phyloP scores from a whole-genome alignment of 2,113 vertebrate genomes.

The Xenotilapia longispinis region DNA sequence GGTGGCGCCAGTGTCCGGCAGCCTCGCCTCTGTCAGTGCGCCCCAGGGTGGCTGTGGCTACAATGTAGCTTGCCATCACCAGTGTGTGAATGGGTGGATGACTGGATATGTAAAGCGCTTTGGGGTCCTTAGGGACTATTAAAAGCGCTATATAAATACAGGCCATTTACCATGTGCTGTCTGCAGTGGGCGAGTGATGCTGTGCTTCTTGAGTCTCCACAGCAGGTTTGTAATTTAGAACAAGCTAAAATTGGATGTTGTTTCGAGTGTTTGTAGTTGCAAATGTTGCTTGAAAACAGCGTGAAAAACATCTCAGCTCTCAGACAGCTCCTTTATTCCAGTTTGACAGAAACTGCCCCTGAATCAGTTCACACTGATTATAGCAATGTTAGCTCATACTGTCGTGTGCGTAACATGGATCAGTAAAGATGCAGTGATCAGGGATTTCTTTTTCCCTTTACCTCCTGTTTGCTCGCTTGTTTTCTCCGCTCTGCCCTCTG shows the following conservation, averaged over 20 bases:
- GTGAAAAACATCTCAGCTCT: neutral
- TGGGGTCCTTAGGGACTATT: too few relatives aligned
- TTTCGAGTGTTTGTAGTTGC: neutral
- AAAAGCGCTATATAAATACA: too few relatives aligned
- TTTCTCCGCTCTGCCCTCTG: neutral
- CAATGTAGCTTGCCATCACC: too few relatives aligned
- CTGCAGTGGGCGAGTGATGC: neutral
- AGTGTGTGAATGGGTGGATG: too few relatives aligned
- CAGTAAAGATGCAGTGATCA: neutral
- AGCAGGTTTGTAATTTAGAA: neutral
- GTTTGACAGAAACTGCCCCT: neutral
- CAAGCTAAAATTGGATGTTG: constrained; percentile 16
- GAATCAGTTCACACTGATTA: neutral
- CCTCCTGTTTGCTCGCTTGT: neutral
- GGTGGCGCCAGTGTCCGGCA: too few relatives aligned
- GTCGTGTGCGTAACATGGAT: neutral
- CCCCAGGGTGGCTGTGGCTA: too few relatives aligned
- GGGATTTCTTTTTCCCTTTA: neutral
- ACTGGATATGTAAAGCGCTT: too few relatives aligned
- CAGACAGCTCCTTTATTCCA: neutral
- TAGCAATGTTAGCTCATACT: neutral
- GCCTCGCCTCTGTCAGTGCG: too few relatives aligned
- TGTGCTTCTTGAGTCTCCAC: neutral
- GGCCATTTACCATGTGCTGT: neutral
- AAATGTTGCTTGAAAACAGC: neutral